Evolutionary conservation across 2,113 vertebrate genomes (phyloP), one percentile per base, ranked within the genome.

Genomic region (Epinephelus fuscoguttatus): DNA sequence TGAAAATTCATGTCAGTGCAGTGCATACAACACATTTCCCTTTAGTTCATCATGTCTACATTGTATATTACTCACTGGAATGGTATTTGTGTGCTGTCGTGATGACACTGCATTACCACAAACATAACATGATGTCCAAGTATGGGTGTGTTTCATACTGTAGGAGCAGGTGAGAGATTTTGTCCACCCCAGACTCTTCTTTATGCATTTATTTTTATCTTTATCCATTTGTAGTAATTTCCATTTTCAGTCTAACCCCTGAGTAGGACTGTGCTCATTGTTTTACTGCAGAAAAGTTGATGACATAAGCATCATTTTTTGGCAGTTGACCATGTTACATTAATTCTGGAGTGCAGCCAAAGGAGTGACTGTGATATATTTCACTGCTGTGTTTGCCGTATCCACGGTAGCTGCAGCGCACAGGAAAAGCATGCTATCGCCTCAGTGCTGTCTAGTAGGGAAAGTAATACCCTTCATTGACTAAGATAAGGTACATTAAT

Each of bases 301-400:
- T 93, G 91, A 88, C 90, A 92, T 90, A 88, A 89, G 86, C 90
- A 90, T 88, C 57, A 84, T 76, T 86, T 84, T 68, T 90, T 91
- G 84, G 80, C 89, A 80, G 76, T 81, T 83, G 85, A 80, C 88
- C 87, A 82, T 37, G 78, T 87, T 89, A 80, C 89, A 92, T 92
- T 93, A 89, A 81, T 69, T 78, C 74, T 92, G 92, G 92, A 90
- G 57, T 3, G 63, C 82, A 68, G 90, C 92, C 93, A 93, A 85
- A 55, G 57, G 55, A 75, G 68, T 81, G 91, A 90, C 84, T 77
- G 82, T 90, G 80, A 92, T 91, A 78, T 84, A 92, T 94, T 74
- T 82, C 52, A 30, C 82, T 89, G 93, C 90, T 87, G 85, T 92
- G 84, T 92, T 88, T 88, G 85, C 88, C 33, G 89, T 93, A 88